phyloP scores from a whole-genome alignment of 1,140 invertebrate genomes.

The Scaptomyza hsui region DNA sequence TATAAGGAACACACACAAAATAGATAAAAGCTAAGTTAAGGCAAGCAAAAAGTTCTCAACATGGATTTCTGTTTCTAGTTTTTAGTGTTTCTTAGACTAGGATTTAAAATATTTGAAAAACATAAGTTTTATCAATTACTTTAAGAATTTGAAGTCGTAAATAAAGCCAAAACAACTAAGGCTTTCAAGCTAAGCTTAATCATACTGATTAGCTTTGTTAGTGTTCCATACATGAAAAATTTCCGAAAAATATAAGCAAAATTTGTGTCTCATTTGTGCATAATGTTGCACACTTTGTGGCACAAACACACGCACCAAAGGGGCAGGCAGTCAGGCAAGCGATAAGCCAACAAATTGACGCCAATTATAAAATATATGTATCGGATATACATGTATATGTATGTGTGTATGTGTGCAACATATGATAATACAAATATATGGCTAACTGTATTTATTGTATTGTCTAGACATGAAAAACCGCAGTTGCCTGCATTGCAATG shows the following conservation, averaged over 20 bases:
- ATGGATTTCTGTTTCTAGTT: too few relatives aligned
- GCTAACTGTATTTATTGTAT: slow-evolving; percentile 80
- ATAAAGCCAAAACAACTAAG: too few relatives aligned
- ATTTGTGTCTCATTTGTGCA: slow-evolving; percentile 27
- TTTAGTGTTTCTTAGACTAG: too few relatives aligned
- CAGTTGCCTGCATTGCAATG: slow-evolving; percentile 72
- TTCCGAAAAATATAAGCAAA: slow-evolving; percentile 13
- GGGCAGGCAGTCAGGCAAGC: background rate
- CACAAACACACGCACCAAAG: background rate
- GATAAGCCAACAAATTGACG: slow-evolving; percentile 61
- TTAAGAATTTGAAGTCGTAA: too few relatives aligned
- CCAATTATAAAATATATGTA: slow-evolving; percentile 56
- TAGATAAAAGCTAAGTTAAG: too few relatives aligned
- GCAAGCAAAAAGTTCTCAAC: too few relatives aligned
- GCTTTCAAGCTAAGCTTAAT: background rate
- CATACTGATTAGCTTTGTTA: background rate
- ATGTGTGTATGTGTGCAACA: slow-evolving; percentile 13
- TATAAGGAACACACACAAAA: too few relatives aligned
- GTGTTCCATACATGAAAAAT: slow-evolving; percentile 14
- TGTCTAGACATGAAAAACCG: slow-evolving; percentile 79
- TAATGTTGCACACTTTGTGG: slow-evolving; percentile 32
- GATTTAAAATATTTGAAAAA: too few relatives aligned
- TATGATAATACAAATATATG: slow-evolving; percentile 77
- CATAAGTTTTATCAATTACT: too few relatives aligned
- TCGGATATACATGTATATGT: slow-evolving; percentile 11